Evolutionary conservation across 2,113 vertebrate species (phyloP).

Genomic region (Phrynosoma platyrhinos): DNA sequence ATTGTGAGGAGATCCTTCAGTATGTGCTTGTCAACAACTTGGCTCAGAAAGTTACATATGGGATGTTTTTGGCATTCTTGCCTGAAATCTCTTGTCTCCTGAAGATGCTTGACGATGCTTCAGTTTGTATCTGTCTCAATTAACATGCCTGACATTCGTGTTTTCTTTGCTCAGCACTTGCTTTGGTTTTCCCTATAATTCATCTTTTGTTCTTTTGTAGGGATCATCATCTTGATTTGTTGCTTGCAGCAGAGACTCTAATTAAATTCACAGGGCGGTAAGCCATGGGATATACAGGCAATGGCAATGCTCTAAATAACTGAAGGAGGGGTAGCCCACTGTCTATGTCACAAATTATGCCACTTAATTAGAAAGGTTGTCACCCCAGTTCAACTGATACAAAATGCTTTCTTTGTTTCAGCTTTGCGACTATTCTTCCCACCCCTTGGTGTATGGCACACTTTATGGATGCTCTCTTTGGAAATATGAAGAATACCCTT

Average conservation of each 20-base stretch:
- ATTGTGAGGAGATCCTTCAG: constrained; percentile 6
- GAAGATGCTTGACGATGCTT: neutral
- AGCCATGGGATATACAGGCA: constrained; percentile 55
- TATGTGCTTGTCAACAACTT: neutral
- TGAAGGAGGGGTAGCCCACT: neutral
- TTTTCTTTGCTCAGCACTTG: neutral
- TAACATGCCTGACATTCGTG: neutral
- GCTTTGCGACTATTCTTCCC: neutral
- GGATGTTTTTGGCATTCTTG: neutral
- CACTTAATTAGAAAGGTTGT: neutral
- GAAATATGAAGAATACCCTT: neutral
- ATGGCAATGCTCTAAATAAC: constrained; percentile 5
- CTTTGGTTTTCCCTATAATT: constrained; percentile 50
- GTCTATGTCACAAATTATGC: constrained; percentile 4
- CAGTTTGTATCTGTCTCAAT: neutral
- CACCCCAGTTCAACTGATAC: neutral
- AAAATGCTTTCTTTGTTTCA: neutral
- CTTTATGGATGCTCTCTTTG: neutral
- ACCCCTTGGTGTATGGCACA: neutral
- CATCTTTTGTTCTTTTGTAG: constrained; percentile 59
- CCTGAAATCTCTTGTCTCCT: neutral
- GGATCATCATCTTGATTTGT: constrained; percentile 58
- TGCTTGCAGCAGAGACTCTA: constrained; percentile 52
- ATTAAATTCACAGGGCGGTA: constrained; percentile 67
- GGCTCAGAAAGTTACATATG: neutral